Evolutionary conservation across 2,888 invertebrate genomes (phyloP).

Genomic region (Homarus gammarus): DNA sequence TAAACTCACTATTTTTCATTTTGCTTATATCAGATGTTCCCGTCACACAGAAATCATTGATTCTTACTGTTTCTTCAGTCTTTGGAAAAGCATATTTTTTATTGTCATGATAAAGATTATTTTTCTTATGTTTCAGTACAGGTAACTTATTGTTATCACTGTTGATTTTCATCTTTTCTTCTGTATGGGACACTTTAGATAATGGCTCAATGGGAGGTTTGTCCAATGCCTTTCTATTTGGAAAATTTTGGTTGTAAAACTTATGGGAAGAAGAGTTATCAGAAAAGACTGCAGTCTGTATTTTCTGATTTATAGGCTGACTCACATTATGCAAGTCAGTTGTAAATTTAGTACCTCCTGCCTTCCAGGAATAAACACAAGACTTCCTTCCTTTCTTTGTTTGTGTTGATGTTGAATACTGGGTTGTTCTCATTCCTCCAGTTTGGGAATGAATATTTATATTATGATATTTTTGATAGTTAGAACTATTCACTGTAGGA

Average conservation of each 20-base stretch:
- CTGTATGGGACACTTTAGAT: neutral
- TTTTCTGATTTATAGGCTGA: neutral
- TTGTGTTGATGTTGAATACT: neutral
- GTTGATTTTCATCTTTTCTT: no score
- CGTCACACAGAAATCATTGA: neutral
- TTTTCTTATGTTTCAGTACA: no score
- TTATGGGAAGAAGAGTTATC: neutral
- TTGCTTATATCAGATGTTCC: neutral
- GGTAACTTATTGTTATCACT: no score
- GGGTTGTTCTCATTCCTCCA: neutral
- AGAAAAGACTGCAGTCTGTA: neutral
- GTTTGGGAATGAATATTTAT: neutral
- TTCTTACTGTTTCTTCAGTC: neutral
- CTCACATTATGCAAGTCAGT: no score
- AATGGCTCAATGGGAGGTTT: neutral
- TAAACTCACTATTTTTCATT: neutral
- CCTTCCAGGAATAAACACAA: conserved; percentile 5
- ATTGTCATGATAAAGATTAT: no score
- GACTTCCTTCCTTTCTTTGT: neutral
- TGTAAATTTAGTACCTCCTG: neutral
- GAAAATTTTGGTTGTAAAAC: neutral
- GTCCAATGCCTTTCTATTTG: neutral
- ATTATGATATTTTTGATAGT: neutral
- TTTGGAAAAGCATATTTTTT: no score
- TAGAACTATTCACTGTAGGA: neutral